Base-by-base conservation (phyloP, 2,113 vertebrate genomes). In the Pagrus major region DNA sequence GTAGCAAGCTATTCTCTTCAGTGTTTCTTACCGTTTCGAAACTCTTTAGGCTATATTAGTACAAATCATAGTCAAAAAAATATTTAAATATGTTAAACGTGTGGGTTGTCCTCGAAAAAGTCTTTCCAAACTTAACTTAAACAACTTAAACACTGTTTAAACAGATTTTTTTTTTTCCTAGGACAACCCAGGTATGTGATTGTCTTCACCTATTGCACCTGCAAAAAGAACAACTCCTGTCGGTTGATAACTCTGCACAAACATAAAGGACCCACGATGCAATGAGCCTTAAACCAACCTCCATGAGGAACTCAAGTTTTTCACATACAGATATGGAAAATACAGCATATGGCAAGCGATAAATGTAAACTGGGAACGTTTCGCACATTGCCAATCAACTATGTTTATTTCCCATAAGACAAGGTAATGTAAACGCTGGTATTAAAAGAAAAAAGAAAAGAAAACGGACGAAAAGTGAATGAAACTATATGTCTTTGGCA, bases 191-290 rank as follows among this genome's bases (percentile, higher is more conserved):
- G 49, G 46, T 49, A 12, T 74, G 78, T 92, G 93, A 94, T 93
- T 94, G 93, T 92, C 92, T 89, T 91, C 91, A 86, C 78, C 70
- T 81, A 78, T 80, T 86, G 82, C 71, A 92, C 82, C 90, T 63
- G 85, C 83, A 86, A 65, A 59, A 42, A 68, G 64, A 44, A 75
- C 35, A 61, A 27, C 33, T 64, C 52, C 56, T 75, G 44, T 69
- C 51, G 65, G 54, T 61, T 70, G 60, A 80, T 47, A 80, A 73
- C 23, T 52, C 67, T 58, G 41, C 60, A 72, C 23, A 15, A 78
- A 80, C 51, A 77, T 42, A 78, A 88, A 76, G 54, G 55, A 83
- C 54, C 72, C 68, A 49, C 49, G 55, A 58, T 75, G 71, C 66
- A 66, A 70, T 27, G 49, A 76, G 69, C 42, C 67, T 77, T 39